Base-by-base conservation (phyloP, 2,888 invertebrate genomes). In the Volucella zonaria region DNA sequence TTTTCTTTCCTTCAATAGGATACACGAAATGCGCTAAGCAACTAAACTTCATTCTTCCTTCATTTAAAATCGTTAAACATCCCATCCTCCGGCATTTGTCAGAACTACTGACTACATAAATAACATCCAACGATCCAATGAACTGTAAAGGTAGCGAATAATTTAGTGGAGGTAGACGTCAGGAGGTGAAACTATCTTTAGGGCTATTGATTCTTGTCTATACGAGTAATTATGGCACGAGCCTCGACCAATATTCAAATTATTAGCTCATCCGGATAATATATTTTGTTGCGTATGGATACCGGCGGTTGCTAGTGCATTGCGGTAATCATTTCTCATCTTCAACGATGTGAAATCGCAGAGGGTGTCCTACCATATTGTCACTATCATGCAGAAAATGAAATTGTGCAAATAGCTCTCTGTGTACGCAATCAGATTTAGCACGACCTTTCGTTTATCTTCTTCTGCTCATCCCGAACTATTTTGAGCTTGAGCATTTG, bases 161-260 rank as follows among this genome's bases (percentile, higher is more conserved):
- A 51, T 40, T 45, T n/a, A 40, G 11, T 15, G 10, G 18, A 51
- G 43, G 11, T 15, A 15, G 51, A 8, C 10, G n/a, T 14, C 14
- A 23, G 42, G 18, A 38, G 12, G 49, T 15, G 54, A 31, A 51
- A 45, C 56, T 18, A 62, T 59, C 82, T 12, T 43, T 54, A 18
- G 18, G 40, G 62, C 54, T 76, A 83, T 83, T 80, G 83, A 83
- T 80, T 75, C 49, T 51, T 83, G 6, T 75, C 80, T 83, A 83
- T 83, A n/a, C n/a, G n/a, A n/a, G n/a, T n/a, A 83, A 83, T 83
- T 83, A 71, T 71, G 62, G 75, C 80, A 79, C 76, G 80, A 76
- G 75, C 75, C 70, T 67, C 40, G 54, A 67, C 83, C 76, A 71
- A 76, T 76, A 71, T 76, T 79, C 75, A 75, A 66, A 70, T 70